These are phyloP conservation scores for Tigriopus californicus DNA, from an alignment of 2,888 invertebrate species.

Conservation along the genomic window DNA sequence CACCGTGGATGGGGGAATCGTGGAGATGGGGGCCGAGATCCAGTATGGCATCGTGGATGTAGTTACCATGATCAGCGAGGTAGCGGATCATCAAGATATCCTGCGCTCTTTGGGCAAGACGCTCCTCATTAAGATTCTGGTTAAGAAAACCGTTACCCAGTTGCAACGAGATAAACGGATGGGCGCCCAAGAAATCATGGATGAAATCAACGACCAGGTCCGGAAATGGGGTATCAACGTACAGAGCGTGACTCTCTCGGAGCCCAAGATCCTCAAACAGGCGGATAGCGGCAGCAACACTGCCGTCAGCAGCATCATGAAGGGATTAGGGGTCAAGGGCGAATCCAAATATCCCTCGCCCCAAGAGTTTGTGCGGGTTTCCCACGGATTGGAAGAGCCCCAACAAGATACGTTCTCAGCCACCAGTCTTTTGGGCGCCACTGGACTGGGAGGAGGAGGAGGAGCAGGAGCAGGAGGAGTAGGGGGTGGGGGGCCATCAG, in stretches of 20 bases:
- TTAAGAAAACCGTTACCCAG: slow-evolving; percentile 7
- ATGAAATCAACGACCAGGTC: slow-evolving; percentile 12
- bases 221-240: slow-evolving; percentile 15
- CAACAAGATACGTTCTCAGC: neutral
- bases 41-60: slow-evolving; percentile 15
- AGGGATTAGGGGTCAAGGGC: slow-evolving; percentile 5
- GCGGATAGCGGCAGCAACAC: slow-evolving; percentile 1
- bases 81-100: slow-evolving; percentile 13
- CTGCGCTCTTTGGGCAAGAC: slow-evolving; percentile 8
- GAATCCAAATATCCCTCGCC: slow-evolving; percentile 11
- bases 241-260: slow-evolving; percentile 1
- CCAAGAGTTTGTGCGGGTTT: slow-evolving; percentile 5
- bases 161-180: slow-evolving; percentile 4
- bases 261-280: slow-evolving; percentile 8
- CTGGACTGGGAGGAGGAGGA: neutral
- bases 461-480: neutral
- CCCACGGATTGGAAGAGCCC: neutral
- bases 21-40: slow-evolving; percentile 14
- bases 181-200: slow-evolving; percentile 2
- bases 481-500: neutral
- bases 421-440: neutral
- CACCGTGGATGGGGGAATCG: slow-evolving; percentile 10
- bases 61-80: slow-evolving; percentile 13
- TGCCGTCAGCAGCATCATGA: slow-evolving; percentile 5
- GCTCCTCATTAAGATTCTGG: slow-evolving; percentile 1